Percentiles rank a stretch among this genome's conserved stretches.
phyloP scores from a whole-genome alignment of 2,113 vertebrate species.

The Morone saxatilis region DNA sequence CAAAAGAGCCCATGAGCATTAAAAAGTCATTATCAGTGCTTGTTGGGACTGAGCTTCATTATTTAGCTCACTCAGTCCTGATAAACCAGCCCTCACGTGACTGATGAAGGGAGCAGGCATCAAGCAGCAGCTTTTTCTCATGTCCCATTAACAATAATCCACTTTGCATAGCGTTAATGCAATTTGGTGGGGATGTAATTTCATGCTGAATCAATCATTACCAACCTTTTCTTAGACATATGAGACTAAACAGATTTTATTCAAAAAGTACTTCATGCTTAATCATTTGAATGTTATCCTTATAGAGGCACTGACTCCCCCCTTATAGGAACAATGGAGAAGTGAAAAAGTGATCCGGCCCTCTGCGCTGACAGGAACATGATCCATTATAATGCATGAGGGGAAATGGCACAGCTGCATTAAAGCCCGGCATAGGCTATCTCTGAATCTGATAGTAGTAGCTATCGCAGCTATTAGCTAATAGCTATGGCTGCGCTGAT shows the following conservation, averaged over 20 bases:
- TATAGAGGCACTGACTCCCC: slow-evolving; percentile 33
- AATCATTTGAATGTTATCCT: slow-evolving; percentile 48
- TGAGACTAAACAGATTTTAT: slow-evolving; percentile 44
- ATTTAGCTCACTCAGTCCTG: slow-evolving; percentile 64
- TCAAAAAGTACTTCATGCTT: slow-evolving; percentile 33
- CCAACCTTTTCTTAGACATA: slow-evolving; percentile 48
- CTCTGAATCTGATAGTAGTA: slow-evolving; percentile 68
- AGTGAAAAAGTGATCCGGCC: slow-evolving; percentile 49
- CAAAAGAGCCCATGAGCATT: slow-evolving; percentile 58
- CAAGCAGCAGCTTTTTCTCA: slow-evolving; percentile 59
- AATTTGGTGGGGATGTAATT: slow-evolving; percentile 72
- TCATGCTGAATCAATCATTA: slow-evolving; percentile 75
- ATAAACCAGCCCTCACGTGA: slow-evolving; percentile 63
- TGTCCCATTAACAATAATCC: slow-evolving; percentile 78
- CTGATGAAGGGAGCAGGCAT: slow-evolving; percentile 59
- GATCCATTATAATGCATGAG: slow-evolving; percentile 73
- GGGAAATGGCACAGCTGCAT: slow-evolving; percentile 77
- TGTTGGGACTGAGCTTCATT: slow-evolving; percentile 68
- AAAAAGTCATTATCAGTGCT: slow-evolving; percentile 71
- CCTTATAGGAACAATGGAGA: slow-evolving; percentile 46
- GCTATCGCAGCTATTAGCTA: slow-evolving; percentile 79
- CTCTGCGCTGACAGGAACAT: slow-evolving; percentile 64
- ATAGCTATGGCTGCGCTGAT: slow-evolving; percentile 71
- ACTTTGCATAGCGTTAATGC: slow-evolving; percentile 74
- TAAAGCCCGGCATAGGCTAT: slow-evolving; percentile 60